Percentiles rank a stretch among this genome's conserved stretches.
phyloP scores from a whole-genome alignment of 2,888 invertebrate genomes.

The Tipula confusa region DNA sequence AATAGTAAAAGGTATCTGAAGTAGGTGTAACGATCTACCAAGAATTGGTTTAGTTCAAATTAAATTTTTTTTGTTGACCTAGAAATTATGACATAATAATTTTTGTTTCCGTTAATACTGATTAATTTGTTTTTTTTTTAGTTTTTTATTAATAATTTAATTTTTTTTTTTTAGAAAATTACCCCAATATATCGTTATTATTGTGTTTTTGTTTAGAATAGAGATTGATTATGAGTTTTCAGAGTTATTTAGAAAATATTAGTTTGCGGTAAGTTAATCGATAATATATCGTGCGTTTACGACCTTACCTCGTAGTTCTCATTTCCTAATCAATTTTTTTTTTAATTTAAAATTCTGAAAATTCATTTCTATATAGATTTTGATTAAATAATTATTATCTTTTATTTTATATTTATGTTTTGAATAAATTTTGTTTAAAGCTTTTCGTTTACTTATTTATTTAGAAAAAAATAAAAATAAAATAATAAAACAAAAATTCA shows the following conservation, averaged over 20 bases:
- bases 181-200: not conserved
- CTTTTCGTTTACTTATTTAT: conserved; percentile 25
- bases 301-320: not conserved
- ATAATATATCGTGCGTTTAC: not conserved
- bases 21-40: not conserved
- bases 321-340: not conserved
- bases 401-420: not conserved
- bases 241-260: not conserved
- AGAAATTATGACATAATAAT: not conserved
- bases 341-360: not conserved
- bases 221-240: not conserved
- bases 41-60: not conserved
- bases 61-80: not conserved
- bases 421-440: not conserved
- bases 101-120: conserved; percentile 4
- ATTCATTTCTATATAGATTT: not conserved
- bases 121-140: not conserved
- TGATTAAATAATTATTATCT: not conserved
- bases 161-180: not conserved
- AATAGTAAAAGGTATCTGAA: not conserved
- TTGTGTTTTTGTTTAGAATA: not conserved
- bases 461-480: not conserved
- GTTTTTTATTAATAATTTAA: not conserved
- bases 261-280: not conserved
- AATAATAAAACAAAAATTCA: not conserved